phyloP scores from a whole-genome alignment of 1,140 invertebrate species.

The Sarcophaga peregrina region DNA sequence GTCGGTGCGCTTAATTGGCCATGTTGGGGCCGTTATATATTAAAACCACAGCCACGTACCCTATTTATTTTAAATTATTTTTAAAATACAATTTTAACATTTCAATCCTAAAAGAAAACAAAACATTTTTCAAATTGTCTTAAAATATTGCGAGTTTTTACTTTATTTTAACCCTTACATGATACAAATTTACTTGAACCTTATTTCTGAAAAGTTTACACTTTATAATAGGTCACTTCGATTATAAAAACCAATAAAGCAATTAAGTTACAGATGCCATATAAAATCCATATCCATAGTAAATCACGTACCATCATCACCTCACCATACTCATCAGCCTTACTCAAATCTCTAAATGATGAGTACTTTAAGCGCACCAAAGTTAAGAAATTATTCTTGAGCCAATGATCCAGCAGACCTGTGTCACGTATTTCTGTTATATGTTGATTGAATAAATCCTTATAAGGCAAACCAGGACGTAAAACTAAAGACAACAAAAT shows the following conservation, averaged over 20 bases:
- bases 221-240: not conserved
- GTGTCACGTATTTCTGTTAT: not conserved
- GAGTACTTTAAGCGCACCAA: constrained; percentile 4
- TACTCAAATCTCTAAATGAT: not conserved
- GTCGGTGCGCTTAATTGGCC: no score
- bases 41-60: no score
- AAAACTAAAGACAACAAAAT: not conserved
- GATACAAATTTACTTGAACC: no score
- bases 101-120: no score
- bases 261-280: not conserved
- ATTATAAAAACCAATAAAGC: not conserved
- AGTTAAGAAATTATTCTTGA: constrained; percentile 1
- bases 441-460: not conserved
- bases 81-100: no score
- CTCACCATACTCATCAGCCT: not conserved
- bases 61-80: no score
- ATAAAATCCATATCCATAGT: not conserved
- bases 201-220: no score
- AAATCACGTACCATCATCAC: not conserved
- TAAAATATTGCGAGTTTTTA: no score
- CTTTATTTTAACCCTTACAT: no score
- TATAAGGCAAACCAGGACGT: not conserved
- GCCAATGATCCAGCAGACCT: constrained; percentile 31
- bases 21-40: no score
- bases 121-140: no score